phyloP scores from a whole-genome alignment of 2,113 vertebrate genomes.

The Melanerpes aurifrons region DNA sequence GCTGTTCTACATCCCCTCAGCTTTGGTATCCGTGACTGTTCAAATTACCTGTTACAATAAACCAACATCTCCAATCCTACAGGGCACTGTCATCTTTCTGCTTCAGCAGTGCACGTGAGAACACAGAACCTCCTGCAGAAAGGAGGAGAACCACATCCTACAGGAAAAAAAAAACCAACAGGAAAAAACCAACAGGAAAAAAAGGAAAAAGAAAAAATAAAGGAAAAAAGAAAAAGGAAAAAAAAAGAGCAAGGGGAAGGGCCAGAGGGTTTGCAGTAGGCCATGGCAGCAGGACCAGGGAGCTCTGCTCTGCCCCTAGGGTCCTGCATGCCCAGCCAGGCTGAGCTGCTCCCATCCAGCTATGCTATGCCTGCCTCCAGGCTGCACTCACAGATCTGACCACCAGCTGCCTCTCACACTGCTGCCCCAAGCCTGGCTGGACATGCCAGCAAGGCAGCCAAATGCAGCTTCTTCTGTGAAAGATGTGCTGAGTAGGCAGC shows the following conservation, averaged over 20 bases:
- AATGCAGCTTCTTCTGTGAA: background rate
- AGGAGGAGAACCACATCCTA: background rate
- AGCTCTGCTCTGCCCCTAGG: background rate
- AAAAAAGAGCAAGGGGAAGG: background rate
- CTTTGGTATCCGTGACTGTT: conserved; percentile 70
- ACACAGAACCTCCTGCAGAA: background rate
- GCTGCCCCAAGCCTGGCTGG: background rate
- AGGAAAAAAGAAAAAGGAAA: too few relatives aligned
- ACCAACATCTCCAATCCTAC: conserved; percentile 34
- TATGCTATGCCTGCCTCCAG: accelerated
- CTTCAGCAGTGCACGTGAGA: accelerated
- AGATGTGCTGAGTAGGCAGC: background rate
- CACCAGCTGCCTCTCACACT: background rate
- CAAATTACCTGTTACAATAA: conserved; percentile 67
- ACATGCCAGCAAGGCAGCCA: background rate
- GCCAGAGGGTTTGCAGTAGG: accelerated
- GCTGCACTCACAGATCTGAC: background rate
- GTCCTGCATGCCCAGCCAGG: background rate
- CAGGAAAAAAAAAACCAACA: background rate
- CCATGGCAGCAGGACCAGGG: accelerated
- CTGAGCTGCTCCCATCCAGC: background rate
- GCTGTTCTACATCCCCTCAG: conserved; percentile 18
- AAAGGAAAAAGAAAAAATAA: too few relatives aligned
- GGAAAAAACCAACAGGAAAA: background rate
- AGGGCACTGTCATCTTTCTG: background rate